Evolutionary conservation across 2,888 invertebrate species (phyloP).

Genomic region (Tiliacea aurago): DNA sequence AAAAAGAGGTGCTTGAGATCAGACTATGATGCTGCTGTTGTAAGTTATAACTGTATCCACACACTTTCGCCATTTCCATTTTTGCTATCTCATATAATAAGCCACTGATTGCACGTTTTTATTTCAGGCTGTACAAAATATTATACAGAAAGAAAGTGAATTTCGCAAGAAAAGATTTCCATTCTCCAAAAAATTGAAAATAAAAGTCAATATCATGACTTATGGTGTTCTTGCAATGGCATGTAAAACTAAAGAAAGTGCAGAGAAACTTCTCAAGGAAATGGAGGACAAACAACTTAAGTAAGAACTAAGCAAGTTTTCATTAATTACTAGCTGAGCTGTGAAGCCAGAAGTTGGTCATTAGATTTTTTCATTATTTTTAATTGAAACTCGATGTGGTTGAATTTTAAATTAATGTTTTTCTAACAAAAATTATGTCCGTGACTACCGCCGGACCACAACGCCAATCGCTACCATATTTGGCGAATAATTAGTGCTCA

Average conservation of each 20-base stretch:
- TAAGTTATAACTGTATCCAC: constrained; percentile 79
- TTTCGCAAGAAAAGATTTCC: constrained; percentile 77
- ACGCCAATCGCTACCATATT: too few species aligned
- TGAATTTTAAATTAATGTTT: too few species aligned
- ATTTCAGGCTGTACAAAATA: constrained; percentile 89
- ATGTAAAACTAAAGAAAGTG: constrained; percentile 92
- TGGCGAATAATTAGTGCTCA: too few species aligned
- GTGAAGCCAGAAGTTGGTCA: too few species aligned
- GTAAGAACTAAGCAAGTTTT: constrained; percentile 80
- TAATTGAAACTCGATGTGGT: too few species aligned
- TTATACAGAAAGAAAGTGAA: constrained; percentile 89
- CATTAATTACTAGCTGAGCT: not conserved
- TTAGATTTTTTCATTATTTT: too few species aligned
- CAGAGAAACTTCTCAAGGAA: constrained; percentile 92
- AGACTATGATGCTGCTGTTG: constrained; percentile 93
- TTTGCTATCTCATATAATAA: not conserved
- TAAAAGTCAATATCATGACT: constrained; percentile 94
- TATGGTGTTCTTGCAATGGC: constrained; percentile 96
- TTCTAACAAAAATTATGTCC: too few species aligned
- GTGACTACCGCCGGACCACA: too few species aligned
- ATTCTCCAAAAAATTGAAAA: constrained; percentile 82
- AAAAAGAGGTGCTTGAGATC: constrained; percentile 93
- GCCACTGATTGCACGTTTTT: constrained; percentile 27
- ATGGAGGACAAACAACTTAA: constrained; percentile 93
- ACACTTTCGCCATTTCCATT: not conserved